Evolutionary conservation across 1,140 invertebrate genomes (phyloP).

Genomic region (Drosophila saltans): DNA sequence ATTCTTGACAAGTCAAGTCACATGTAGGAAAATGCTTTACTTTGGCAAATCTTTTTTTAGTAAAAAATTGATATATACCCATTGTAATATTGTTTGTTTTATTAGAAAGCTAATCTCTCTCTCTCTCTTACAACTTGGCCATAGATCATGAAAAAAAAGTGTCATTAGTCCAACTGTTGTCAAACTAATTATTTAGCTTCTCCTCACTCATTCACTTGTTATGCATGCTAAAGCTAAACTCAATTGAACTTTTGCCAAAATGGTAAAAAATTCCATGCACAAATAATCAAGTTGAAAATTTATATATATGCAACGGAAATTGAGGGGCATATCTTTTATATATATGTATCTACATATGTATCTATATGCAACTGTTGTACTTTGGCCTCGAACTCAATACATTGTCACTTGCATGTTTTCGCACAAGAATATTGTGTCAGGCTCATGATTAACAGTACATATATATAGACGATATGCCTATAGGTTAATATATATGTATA

Average conservation of each 20-base stretch:
- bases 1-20: background rate
- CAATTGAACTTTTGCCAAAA: conserved; percentile 16
- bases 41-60: too few species aligned
- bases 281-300: background rate
- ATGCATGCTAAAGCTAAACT: conserved; percentile 14
- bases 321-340: conserved; percentile 43
- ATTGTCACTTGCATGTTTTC: conserved; percentile 58
- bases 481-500: background rate
- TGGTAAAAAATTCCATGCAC: background rate
- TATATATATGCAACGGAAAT: background rate
- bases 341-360: too few species aligned
- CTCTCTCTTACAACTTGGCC: background rate
- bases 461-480: background rate
- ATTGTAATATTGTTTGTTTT: background rate
- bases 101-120: background rate
- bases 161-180: conserved; percentile 3
- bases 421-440: conserved; percentile 47
- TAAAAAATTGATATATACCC: too few species aligned
- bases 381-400: conserved; percentile 43
- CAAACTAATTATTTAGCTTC: conserved; percentile 21
- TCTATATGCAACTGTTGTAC: conserved; percentile 32
- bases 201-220: conserved; percentile 8
- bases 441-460: conserved; percentile 26
- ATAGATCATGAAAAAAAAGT: background rate
- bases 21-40: too few species aligned